Evolutionary conservation across 37 sponge, comb jelly and placozoan species (phyloP), one percentile per base, ranked within the genome.

Genomic region (Agelas oroides): DNA sequence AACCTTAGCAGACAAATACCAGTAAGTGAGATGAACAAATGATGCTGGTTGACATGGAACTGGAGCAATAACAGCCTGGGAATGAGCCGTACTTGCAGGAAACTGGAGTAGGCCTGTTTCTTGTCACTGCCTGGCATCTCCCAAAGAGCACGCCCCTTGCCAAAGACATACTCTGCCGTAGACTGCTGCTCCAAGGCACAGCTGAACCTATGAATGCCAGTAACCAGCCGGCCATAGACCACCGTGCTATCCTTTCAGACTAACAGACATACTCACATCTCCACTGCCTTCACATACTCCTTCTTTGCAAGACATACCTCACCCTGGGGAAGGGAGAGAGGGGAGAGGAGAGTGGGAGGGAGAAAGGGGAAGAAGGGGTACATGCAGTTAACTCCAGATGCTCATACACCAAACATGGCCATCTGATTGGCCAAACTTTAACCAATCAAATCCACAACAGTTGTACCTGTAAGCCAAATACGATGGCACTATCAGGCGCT

Each of bases 81-180:
- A 8, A 46, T 46, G 46, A 46, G 46, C 46, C 8, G 46, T 71
- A 88, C 88, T 77, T 88, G 40, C 13, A 88, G 67, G 0, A 88
- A 63, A 21, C 70, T 5, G 21, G 66, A 36, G 62, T 88, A 81
- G 40, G 72, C 78, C 23, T 38, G 59, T 18, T 28, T 54, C 52
- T 69, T 74, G 33, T 70, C 77, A 27, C 59, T 53, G 38, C 57
- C 63, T 12, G 61, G 41, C 33, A 38, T 31, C 23, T 78, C 38
- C 90, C 84, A 92, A 32, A 92, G 40, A 15, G 55, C 59, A 0
- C 15, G 52, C 8, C 75, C 92, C 71, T 55, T 83, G 20, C 41
- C 32, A 58, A 88, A 70, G 38, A 61, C 59, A 63, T 36, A 88
- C 27, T 25, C 56, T 23, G 75, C 27, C 23, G 59, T 34, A 32